phyloP scores from a whole-genome alignment of 2,888 invertebrate genomes.

The Caenorhabditis sp. region DNA sequence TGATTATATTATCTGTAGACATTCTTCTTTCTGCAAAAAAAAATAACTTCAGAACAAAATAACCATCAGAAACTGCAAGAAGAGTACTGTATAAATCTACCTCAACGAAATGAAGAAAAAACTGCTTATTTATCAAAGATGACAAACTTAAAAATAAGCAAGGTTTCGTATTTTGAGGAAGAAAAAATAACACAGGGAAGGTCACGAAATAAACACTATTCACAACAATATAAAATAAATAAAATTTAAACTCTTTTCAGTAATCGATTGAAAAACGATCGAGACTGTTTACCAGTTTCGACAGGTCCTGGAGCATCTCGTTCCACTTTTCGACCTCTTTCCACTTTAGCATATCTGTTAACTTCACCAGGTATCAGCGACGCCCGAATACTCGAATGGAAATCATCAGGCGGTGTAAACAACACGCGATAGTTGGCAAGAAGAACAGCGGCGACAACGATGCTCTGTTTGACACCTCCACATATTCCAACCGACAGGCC shows the following conservation, averaged over 20 bases:
- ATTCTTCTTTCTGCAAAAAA: neutral
- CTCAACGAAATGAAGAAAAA: neutral
- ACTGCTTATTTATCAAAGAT: neutral
- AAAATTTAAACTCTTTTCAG: neutral
- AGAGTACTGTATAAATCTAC: neutral
- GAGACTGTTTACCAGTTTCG: neutral
- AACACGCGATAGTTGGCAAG: slow-evolving; percentile 27
- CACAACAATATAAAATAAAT: too few relatives aligned
- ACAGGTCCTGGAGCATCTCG: neutral
- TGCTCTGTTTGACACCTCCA: slow-evolving; percentile 19
- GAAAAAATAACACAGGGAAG: too few relatives aligned
- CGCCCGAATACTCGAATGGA: slow-evolving; percentile 8
- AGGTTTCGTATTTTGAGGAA: too few relatives aligned
- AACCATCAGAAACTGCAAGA: too few relatives aligned
- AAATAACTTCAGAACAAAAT: neutral
- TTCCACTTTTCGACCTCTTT: neutral
- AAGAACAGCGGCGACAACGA: slow-evolving; percentile 22
- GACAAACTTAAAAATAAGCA: neutral
- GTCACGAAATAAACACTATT: too few relatives aligned
- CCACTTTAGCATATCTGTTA: neutral
- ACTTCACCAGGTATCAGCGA: neutral
- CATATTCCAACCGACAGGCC: slow-evolving; percentile 29
- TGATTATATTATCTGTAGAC: slow-evolving; percentile 3
- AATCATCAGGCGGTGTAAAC: slow-evolving; percentile 17
- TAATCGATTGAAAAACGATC: slow-evolving; percentile 3